Evolutionary conservation across 2,888 invertebrate genomes (phyloP), one percentile per base, ranked within the genome.

Genomic region (Dasypogon diadema): DNA sequence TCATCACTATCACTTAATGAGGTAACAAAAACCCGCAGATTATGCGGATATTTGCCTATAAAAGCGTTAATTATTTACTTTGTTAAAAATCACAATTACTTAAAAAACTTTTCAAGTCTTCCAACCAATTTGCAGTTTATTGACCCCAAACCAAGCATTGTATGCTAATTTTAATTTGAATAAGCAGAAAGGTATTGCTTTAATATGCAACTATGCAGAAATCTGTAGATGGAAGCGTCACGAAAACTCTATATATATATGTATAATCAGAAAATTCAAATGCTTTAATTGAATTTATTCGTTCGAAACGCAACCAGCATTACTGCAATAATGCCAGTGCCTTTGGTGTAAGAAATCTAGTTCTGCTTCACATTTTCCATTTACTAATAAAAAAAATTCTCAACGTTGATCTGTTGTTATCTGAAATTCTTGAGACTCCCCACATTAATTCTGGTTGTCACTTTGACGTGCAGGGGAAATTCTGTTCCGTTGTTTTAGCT

Each of bases 381-480:
- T 75, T 68, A 75, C 75, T 14, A 75, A 56, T 68, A 75, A 56
- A 75, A 34, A n/a, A 75, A 22, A 22, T 75, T 70, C 70, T 18
- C 54, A 14, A 51, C 34, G 30, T 54, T 70, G 54, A 70, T 70
- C 34, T 51, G 30, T 30, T 30, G 30, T 75, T 75, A 75, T 75
- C 75, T 77, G 75, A 70, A 72, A 63, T 75, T 24, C 70, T n/a
- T 16, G 34, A 75, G 77, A 51, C 77, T 72, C 65, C 48, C 68
- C 56, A 54, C 75, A 77, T 77, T 77, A 77, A 77, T 77, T 75
- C 77, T 72, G 72, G 54, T 65, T 77, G 77, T 77, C 77, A 77
- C 68, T 77, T 48, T 21, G 34, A 60, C 74, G 46, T 48, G 22
- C 6, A 12, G 54, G 34, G 26, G 46, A 48, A 74, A 56, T 58